Base-by-base conservation (phyloP, 2,113 vertebrate genomes). In the Cyanoderma ruficeps region DNA sequence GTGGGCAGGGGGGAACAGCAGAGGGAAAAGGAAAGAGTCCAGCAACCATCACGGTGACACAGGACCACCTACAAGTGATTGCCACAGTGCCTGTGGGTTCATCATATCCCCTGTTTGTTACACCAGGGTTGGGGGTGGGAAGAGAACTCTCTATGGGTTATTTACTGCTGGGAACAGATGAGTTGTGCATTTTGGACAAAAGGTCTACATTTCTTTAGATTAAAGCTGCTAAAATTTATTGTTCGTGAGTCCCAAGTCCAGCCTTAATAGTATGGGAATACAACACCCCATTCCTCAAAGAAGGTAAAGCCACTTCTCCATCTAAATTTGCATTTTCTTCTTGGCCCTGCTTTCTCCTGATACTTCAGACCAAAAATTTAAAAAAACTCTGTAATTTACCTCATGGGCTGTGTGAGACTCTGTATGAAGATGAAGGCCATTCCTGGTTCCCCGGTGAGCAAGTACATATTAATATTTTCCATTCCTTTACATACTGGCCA, bases 61-160 rank as follows among this genome's bases (percentile, higher is more conserved):
- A 13, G 15, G 37, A 6, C 23, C 75, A 42, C 0, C 7, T 2
- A 13, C 1, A 30, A n/a, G n/a, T 0, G 42, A 61, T 2, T 0
- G 0, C 46, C 30, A 19, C 28, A 12, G n/a, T 0, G 8, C 31
- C 71, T 13, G 7, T 0, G 1, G 24, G 55, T 2, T 47, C 67
- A 49, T 49, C 69, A 31, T 10, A n/a, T 9, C 7, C 28, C 10
- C n/a, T 22, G 2, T 1, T 56, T 69, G 31, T 18, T 16, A 23
- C 13, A 44, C 2, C 3, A 6, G 41, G 23, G 11, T 4, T 35
- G 11, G 7, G 37, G 19, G 6, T 75, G 23, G 33, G 30, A 69
- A 47, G 15, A 52, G 37, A 49, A 69, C 28, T 21, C 10, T 41
- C n/a, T 56, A 8, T 76, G 30, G 22, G 30, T 39, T 83, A 50